Evolutionary conservation across 2,113 vertebrate genomes (phyloP).

Genomic region (Genyomyrus donnyi): DNA sequence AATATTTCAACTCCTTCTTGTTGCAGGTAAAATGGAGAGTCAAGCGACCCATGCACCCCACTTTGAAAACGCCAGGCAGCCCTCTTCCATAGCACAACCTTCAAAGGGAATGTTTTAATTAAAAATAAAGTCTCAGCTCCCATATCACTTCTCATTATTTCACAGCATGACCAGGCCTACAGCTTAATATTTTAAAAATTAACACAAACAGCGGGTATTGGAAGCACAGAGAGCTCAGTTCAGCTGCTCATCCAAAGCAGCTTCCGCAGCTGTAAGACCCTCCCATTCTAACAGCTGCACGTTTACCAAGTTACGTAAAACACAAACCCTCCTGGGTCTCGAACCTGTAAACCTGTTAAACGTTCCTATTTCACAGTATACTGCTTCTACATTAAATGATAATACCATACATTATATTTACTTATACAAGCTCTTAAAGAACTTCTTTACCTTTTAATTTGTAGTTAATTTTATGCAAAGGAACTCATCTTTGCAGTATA

Average conservation of each 20-base stretch:
- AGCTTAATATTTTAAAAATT: neutral
- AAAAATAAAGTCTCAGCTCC: neutral
- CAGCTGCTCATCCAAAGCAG: neutral
- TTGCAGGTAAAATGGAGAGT: neutral
- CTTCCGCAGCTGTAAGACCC: neutral
- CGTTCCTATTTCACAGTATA: neutral
- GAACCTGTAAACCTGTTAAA: neutral
- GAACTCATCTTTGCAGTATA: neutral
- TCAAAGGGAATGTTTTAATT: constrained; percentile 10
- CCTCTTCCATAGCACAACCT: neutral
- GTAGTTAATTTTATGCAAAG: neutral
- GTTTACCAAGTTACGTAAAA: neutral
- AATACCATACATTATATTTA: neutral
- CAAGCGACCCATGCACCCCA: neutral
- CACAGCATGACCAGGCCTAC: neutral
- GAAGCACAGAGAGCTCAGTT: neutral
- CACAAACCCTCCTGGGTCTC: neutral
- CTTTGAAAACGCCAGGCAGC: neutral
- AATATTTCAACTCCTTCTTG: neutral
- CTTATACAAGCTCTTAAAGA: neutral
- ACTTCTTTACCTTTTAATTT: neutral
- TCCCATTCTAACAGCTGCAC: neutral
- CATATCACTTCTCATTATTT: neutral
- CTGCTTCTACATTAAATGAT: neutral
- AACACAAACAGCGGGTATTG: neutral